phyloP scores from a whole-genome alignment of 1,140 invertebrate genomes.

The Latrodectus geometricus region DNA sequence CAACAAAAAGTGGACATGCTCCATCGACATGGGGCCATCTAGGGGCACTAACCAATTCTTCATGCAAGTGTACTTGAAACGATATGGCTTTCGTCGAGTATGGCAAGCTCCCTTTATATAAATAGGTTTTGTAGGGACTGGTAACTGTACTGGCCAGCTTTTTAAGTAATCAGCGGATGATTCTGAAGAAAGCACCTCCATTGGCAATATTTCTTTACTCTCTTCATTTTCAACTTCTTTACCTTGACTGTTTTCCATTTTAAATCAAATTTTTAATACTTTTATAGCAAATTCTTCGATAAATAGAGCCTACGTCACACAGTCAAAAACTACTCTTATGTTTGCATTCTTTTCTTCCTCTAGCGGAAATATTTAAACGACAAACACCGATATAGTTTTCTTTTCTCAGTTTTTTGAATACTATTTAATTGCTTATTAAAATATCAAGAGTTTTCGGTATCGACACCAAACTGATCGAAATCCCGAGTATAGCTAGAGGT shows the following conservation, averaged over 20 bases:
- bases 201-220: not conserved
- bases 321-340: too few relatives aligned
- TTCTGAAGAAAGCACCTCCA: not conserved
- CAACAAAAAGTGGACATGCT: constrained; percentile 39
- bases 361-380: too few relatives aligned
- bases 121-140: constrained; percentile 1
- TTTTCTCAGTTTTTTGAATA: too few relatives aligned
- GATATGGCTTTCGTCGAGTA: constrained; percentile 3
- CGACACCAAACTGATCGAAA: too few relatives aligned
- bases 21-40: constrained; percentile 15
- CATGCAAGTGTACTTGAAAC: not conserved
- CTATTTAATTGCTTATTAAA: too few relatives aligned
- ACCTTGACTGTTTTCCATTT: not conserved
- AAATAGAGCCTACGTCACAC: too few relatives aligned
- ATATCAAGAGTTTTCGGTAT: too few relatives aligned
- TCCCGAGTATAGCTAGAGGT: too few relatives aligned
- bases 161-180: constrained; percentile 5
- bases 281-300: too few relatives aligned
- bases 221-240: not conserved
- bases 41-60: constrained; percentile 15
- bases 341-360: too few relatives aligned
- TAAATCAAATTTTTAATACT: too few relatives aligned
- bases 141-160: constrained; percentile 22
- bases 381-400: too few relatives aligned
- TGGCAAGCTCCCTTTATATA: constrained; percentile 8